phyloP scores from a whole-genome alignment of 2,113 vertebrate species.

The Abramis brama region DNA sequence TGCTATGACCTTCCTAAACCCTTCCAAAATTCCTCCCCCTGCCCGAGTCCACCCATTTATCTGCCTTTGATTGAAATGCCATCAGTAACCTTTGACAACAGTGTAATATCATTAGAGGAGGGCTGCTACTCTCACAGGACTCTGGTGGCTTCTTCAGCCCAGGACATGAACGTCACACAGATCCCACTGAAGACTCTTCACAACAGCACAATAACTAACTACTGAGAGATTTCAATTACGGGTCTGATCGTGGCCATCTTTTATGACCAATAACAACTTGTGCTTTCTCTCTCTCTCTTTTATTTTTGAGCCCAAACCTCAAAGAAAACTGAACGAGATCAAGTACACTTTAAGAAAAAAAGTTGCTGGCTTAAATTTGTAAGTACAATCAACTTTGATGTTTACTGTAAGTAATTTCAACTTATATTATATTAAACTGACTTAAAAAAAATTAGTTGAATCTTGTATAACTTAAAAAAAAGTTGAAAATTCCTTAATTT shows the following conservation, averaged over 20 bases:
- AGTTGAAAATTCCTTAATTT: too few species aligned
- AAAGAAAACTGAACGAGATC: not conserved
- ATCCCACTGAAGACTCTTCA: constrained; percentile 1
- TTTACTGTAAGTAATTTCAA: too few species aligned
- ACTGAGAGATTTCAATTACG: not conserved
- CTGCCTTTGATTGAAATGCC: constrained; percentile 83
- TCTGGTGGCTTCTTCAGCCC: not conserved
- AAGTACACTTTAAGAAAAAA: not conserved
- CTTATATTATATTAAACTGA: too few species aligned
- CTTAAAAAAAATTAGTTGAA: too few species aligned
- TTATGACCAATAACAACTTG: not conserved
- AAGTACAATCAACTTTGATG: too few species aligned
- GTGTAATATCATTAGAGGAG: constrained; percentile 76
- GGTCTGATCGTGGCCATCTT: not conserved
- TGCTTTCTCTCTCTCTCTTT: too few species aligned
- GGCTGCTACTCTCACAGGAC: not conserved
- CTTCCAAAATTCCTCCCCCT: constrained; percentile 86
- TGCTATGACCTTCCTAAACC: constrained; percentile 92
- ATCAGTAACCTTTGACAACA: constrained; percentile 85
- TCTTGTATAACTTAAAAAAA: too few species aligned
- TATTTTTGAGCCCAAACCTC: not conserved
- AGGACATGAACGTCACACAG: not conserved
- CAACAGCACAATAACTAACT: not conserved
- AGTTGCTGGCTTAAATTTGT: too few species aligned
- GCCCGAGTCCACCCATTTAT: constrained; percentile 80